Evolutionary conservation across 2,113 vertebrate species (phyloP).

Genomic region (Silurus meridionalis): DNA sequence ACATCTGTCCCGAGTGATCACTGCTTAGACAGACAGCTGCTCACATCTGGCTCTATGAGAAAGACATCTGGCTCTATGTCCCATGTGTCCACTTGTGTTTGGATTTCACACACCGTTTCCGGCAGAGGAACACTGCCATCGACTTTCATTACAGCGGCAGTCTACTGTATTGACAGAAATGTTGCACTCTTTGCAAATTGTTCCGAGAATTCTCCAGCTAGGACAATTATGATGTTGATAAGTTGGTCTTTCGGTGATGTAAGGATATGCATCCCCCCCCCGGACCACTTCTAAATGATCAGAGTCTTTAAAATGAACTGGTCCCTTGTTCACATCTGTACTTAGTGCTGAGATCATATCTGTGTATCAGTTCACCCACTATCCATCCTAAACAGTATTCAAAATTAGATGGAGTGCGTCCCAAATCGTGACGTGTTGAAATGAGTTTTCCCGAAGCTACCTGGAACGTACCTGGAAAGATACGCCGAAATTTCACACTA

Average conservation of each 20-base stretch:
- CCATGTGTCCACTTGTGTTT: background rate
- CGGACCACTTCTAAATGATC: background rate
- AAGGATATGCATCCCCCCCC: background rate
- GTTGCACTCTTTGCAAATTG: background rate
- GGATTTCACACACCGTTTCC: constrained; percentile 5
- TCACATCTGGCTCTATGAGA: background rate
- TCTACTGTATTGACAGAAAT: background rate
- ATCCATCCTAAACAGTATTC: no score
- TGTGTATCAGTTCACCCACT: background rate
- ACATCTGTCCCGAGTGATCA: background rate
- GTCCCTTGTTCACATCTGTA: no score
- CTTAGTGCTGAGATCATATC: no score
- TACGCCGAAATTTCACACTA: no score
- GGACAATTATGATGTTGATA: background rate
- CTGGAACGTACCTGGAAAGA: no score
- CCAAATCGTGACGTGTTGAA: no score
- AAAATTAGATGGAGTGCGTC: no score
- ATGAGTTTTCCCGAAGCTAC: no score
- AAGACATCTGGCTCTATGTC: background rate
- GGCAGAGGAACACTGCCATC: background rate
- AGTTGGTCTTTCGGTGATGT: background rate
- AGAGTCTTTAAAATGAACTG: background rate
- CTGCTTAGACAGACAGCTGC: background rate
- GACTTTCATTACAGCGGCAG: background rate
- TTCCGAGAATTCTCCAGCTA: background rate